Evolutionary conservation across 2,113 vertebrate species (phyloP), one percentile per base, ranked within the genome.

Genomic region (Hymenochirus boettgeri): DNA sequence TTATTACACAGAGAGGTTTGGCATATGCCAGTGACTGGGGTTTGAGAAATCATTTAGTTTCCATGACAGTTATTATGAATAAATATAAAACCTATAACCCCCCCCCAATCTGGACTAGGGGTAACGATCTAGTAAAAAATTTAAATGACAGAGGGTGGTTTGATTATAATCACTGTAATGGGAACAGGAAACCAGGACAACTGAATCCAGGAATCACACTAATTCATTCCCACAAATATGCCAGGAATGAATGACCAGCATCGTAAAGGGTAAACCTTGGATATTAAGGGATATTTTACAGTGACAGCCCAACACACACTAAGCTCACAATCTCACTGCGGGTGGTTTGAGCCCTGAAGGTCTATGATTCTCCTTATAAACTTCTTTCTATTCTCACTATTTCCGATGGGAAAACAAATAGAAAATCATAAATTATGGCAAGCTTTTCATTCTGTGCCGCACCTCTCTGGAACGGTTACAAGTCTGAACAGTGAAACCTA

Each of bases 321-420:
- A 13, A 42, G 35, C 18, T 11, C n/a, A 45, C 24, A 25, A 26
- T 62, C 31, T 27, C 72, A 60, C 35, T 71, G 67, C 74, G 75
- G 66, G 72, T 77, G 76, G 75, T 78, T 80, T 70, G 72, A 78
- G 71, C 76, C 74, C 74, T 37, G 53, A 72, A 75, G 79, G 67
- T 63, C 69, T 72, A 74, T 76, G 55, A 35, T 18, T 79, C 71
- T 71, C 18, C 57, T 72, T 75, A 42, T 57, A 73, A 69, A 56
- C 50, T 78, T 70, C 51, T 71, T 69, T 61, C 61, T 45, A 24
- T 61, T 27, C 69, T 75, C 69, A 73, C 73, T 75, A 51, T 73
- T 79, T 82, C 72, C 75, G 57, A 70, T 78, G 72, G 61, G 69
- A 79, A 80, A 79, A 75, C 64, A 78, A 62, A 25, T 48, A 62